Evolutionary conservation across 2,888 invertebrate species (phyloP), one percentile per base, ranked within the genome.

Genomic region (Taphrorychus bicolor): DNA sequence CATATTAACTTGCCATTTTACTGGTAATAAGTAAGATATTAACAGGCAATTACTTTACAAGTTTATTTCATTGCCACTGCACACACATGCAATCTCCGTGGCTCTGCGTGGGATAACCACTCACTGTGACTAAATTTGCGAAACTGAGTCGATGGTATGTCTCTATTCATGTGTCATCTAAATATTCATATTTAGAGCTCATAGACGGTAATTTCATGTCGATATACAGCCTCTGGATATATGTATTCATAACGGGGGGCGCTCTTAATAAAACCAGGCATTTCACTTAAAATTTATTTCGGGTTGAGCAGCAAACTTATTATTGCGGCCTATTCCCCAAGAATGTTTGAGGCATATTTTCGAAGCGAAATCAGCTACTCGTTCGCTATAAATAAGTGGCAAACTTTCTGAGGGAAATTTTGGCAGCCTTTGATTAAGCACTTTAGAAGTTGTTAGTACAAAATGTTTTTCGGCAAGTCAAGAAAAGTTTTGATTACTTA

Each of bases 401-500:
- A 66, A 66, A 66, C 45, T 66, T 66, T 60, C 16, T 24, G 32
- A 63, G 48, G 9, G 58, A 67, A 67, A 67, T 41, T 67, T 67
- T 45, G 59, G 58, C 62, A 67, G 61, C 42, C 61, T 67, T 67
- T 67, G 67, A 67, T 67, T 58, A 67, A 67, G 62, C 51, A 59
- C 58, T 62, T 53, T 24, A 21, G 22, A 42, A 48, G 53, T 53
- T 67, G 54, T 62, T 62, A 58, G 45, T 42, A 58, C 62, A 62
- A 67, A 67, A 59, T 67, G 62, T 62, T 67, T 67, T 67, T 62
- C 51, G 52, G 52, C 48, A 32, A 53, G 32, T 14, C 48, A 60
- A 54, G 60, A 56, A 66, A 67, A 67, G 48, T 67, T 67, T 67
- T 67, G 67, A 67, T 67, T 62, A 67, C 60, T 61, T n/a, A n/a